Conservation (phyloP, 2,888 invertebrate genomes). For the Boloria euphrosyne region DNA sequence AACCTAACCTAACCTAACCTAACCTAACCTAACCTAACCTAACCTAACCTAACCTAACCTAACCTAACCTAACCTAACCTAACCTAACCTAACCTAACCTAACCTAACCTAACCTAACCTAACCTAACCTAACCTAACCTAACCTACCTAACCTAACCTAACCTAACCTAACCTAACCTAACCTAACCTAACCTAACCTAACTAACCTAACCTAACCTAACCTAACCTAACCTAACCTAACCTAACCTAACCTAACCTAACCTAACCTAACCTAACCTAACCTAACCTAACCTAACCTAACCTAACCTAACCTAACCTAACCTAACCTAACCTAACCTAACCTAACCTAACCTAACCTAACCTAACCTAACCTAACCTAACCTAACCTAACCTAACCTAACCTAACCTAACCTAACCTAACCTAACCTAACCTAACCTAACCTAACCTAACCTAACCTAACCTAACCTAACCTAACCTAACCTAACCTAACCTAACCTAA, state of each 20-base stretch:
- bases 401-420: constrained; percentile 3
- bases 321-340: constrained; percentile 5
- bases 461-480: constrained; percentile 9
- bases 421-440: constrained; percentile 9
- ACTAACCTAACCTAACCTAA: constrained; percentile 1
- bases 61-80: constrained; percentile 13
- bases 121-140: too few relatives aligned
- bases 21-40: constrained; percentile 4
- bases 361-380: constrained; percentile 9
- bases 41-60: constrained; percentile 15
- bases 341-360: constrained; percentile 13
- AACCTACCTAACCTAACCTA: constrained; percentile 10
- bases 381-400: constrained; percentile 13
- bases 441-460: constrained; percentile 7
- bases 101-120: constrained; percentile 14
- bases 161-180: constrained; percentile 14
- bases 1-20: constrained; percentile 18
- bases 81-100: constrained; percentile 14
- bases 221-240: constrained; percentile 14
- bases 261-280: constrained; percentile 14
- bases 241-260: constrained; percentile 14
- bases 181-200: constrained; percentile 5
- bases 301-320: background rate
- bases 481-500: constrained; percentile 9
- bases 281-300: constrained; percentile 8